Evolutionary conservation across 2,113 vertebrate species (phyloP).

Genomic region (Rostratula benghalensis): DNA sequence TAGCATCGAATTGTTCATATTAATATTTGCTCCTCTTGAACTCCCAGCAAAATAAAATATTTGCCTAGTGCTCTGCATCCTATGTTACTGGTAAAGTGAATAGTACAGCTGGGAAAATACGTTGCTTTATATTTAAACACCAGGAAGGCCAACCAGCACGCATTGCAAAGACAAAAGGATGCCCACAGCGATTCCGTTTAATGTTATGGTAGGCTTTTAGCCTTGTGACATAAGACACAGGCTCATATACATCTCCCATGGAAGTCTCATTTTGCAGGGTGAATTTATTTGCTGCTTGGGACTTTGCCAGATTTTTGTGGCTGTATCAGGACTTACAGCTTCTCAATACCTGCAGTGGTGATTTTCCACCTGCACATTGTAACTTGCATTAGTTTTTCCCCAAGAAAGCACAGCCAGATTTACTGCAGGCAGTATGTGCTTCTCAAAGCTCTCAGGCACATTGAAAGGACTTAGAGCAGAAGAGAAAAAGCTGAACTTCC

Average conservation of each 20-base stretch:
- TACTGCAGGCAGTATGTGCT: not conserved
- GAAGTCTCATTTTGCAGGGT: not conserved
- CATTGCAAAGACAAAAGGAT: not conserved
- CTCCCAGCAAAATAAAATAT: not conserved
- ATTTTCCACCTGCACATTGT: not conserved
- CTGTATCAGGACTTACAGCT: not conserved
- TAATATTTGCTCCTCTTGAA: not conserved
- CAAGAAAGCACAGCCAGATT: not conserved
- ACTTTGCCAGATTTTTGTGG: not conserved
- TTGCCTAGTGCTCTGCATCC: not conserved
- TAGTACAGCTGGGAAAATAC: not conserved
- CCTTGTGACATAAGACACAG: fast-evolving
- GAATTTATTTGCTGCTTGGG: not conserved
- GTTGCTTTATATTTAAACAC: not conserved
- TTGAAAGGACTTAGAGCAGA: not conserved
- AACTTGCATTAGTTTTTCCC: not conserved
- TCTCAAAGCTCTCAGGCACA: not conserved
- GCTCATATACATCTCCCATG: fast-evolving
- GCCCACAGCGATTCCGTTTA: not conserved
- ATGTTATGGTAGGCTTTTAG: not conserved
- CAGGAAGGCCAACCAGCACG: not conserved
- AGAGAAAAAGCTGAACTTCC: not conserved
- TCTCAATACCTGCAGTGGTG: not conserved
- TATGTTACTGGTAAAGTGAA: not conserved
- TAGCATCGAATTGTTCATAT: not conserved